Conservation (phyloP, 2,113 vertebrate genomes). For the Barbus barbus region DNA sequence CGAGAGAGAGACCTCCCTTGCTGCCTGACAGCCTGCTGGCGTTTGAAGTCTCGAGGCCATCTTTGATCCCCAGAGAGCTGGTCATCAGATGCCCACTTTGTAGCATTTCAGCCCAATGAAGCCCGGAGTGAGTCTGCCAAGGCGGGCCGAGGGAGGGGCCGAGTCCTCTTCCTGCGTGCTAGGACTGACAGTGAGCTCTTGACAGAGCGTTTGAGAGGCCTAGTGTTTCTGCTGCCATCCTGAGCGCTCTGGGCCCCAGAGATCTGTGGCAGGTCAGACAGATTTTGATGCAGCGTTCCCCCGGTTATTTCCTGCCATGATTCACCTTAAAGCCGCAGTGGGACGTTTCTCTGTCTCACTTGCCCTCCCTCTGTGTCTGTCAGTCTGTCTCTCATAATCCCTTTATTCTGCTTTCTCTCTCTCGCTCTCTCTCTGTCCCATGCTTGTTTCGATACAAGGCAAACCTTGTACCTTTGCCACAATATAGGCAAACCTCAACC, state of each 20-base stretch:
- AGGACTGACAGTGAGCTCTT: conserved; percentile 77
- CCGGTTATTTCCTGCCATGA: conserved; percentile 64
- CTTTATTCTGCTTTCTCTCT: conserved; percentile 24
- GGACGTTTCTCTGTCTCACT: conserved; percentile 38
- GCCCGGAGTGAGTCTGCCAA: conserved; percentile 64
- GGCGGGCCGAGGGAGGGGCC: conserved; percentile 64
- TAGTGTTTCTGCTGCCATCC: conserved; percentile 73
- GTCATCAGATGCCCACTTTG: conserved; percentile 80
- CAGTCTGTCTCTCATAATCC: conserved; percentile 8
- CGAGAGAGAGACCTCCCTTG: conserved; percentile 67
- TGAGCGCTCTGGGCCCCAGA: conserved; percentile 59
- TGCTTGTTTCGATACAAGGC: no score
- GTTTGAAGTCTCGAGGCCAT: conserved; percentile 81
- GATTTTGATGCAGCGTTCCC: conserved; percentile 68
- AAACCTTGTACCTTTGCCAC: no score
- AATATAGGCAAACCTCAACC: conserved; percentile 67
- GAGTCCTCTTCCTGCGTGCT: conserved; percentile 63
- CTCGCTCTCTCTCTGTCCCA: background rate
- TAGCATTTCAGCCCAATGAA: conserved; percentile 66
- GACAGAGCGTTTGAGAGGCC: conserved; percentile 76
- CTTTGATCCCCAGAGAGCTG: conserved; percentile 76
- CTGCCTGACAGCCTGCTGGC: conserved; percentile 75
- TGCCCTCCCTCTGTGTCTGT: conserved; percentile 22
- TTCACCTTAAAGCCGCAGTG: conserved; percentile 68
- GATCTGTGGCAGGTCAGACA: conserved; percentile 67